Evolutionary conservation across 2,888 invertebrate species (phyloP), one percentile per base, ranked within the genome.

Genomic region (Brachyptera risi): DNA sequence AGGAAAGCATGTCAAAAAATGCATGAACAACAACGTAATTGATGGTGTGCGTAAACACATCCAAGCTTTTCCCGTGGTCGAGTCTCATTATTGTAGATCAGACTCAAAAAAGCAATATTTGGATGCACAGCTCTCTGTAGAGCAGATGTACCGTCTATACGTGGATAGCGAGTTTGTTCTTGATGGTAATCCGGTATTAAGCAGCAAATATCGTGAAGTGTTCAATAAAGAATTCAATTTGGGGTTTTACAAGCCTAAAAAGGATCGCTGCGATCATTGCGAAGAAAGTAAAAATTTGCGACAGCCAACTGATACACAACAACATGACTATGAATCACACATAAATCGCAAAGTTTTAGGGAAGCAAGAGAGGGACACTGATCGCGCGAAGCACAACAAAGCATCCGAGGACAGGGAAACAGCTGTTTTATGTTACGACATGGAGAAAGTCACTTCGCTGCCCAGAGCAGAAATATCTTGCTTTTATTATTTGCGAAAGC

Each of bases 91-190:
- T 21, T 58, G 58, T 26, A 19, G 58, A 24, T 19, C 44, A 4
- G 24, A 44, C 1, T 26, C 23, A 24, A 13, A 11, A 3, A 44
- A 15, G 13, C 17, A 58, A 7, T 58, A 58, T 26, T 47, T 58
- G 15, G 58, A 58, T 44, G 11, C 31, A 4, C 1, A 44, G 4
- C 24, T 58, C 3, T n/a, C n/a, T 23, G 15, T 58, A 1, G 27
- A 26, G 1, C 1, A 58, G n/a, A 58, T 58, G 58, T 31, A 58
- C 13, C 26, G 27, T 4, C 27, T 58, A 17, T 58, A 58, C 27
- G 23, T 58, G 13, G 7, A 17, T 3, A 27, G 24, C 26, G 50
- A 50, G n/a, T 44, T 44, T 3, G 5, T 5, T 15, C 3, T 3
- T 44, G 44, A 19, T 3, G 21, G 21, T 19, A 50, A 50, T 7